Percentiles rank a stretch among this genome's conserved stretches.
These are phyloP conservation scores for Agrotis exclamationis DNA, from an alignment of 2,888 invertebrate genomes.

Conservation along the genomic window DNA sequence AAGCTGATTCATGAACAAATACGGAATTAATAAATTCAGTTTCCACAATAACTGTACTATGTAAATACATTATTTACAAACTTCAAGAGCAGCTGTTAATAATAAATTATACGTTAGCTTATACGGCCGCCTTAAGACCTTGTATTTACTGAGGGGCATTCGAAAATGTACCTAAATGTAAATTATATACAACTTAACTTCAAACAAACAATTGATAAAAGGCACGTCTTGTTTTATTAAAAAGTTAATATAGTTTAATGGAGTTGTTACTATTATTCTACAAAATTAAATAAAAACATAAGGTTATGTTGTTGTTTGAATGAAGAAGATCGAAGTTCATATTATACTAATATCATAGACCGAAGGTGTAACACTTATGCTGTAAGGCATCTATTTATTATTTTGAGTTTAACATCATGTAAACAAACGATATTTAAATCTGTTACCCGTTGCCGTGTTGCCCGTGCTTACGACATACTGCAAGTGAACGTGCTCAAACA, in stretches of 20 bases:
- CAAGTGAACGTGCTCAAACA: background rate
- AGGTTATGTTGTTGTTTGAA: no score
- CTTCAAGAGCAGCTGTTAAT: conserved; percentile 6
- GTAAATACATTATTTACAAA: background rate
- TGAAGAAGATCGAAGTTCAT: background rate
- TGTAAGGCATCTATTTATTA: no score
- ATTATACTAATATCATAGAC: no score
- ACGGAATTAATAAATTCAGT: background rate
- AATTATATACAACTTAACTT: background rate
- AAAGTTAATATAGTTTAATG: conserved; percentile 1
- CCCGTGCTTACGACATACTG: background rate
- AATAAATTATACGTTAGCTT: background rate
- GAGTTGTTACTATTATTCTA: no score
- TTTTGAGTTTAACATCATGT: no score
- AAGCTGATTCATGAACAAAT: background rate
- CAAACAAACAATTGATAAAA: conserved; percentile 15
- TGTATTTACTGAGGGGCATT: background rate
- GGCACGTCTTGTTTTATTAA: background rate
- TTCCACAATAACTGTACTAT: conserved; percentile 11
- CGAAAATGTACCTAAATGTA: background rate
- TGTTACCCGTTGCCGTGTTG: no score
- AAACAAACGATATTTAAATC: no score
- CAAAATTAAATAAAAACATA: no score
- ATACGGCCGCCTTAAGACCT: background rate
- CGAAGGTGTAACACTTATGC: no score